Percentiles rank a stretch among this genome's conserved stretches.
phyloP scores from a whole-genome alignment of 2,888 invertebrate genomes.

The Willowsia nigromaculata region DNA sequence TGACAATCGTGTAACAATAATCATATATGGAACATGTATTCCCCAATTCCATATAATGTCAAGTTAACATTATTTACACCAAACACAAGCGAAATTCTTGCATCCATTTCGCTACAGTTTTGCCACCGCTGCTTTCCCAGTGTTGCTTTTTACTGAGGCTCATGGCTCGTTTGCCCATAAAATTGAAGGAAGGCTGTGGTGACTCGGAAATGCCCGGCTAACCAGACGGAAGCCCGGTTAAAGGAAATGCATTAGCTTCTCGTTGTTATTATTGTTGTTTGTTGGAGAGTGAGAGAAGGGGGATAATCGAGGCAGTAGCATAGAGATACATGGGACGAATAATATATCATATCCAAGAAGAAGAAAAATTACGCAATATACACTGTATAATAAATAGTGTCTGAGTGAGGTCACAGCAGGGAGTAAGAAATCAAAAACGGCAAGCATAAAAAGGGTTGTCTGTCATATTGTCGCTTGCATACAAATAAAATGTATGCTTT shows the following conservation, averaged over 20 bases:
- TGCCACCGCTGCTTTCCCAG: background rate
- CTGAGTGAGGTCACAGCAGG: conserved; percentile 79
- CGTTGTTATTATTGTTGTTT: conserved; percentile 29
- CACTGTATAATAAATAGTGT: too few relatives aligned
- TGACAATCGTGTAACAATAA: conserved; percentile 48
- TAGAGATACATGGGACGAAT: background rate
- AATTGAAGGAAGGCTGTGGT: conserved; percentile 76
- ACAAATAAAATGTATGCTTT: conserved; percentile 16
- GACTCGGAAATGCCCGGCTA: conserved; percentile 79
- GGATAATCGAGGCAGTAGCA: background rate
- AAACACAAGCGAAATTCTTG: background rate
- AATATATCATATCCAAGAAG: background rate
- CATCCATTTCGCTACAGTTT: conserved; percentile 15
- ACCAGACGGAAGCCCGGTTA: conserved; percentile 77
- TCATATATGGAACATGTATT: too few relatives aligned
- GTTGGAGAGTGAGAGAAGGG: conserved; percentile 14
- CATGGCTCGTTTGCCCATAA: conserved; percentile 74
- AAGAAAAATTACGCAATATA: background rate
- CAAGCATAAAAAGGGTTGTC: conserved; percentile 73
- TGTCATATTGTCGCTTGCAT: conserved; percentile 64
- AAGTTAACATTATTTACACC: conserved; percentile 25
- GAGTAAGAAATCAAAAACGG: conserved; percentile 75
- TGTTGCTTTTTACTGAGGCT: background rate
- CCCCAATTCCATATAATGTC: conserved; percentile 26
- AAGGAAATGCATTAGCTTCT: conserved; percentile 78